Conservation (phyloP, 2,797 vertebrate species). For the Labeo calbasu region DNA sequence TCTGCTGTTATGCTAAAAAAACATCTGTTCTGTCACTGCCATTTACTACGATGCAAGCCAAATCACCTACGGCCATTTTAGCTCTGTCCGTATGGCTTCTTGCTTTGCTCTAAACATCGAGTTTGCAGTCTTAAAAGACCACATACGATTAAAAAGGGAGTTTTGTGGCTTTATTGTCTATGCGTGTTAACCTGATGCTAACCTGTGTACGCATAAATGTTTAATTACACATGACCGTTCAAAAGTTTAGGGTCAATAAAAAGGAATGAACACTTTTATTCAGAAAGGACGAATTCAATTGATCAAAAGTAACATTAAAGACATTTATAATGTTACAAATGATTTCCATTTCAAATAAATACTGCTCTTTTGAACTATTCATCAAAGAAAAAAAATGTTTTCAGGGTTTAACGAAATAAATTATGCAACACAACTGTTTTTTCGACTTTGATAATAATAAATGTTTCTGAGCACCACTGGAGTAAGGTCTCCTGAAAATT, state of each 20-base stretch:
- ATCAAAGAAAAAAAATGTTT: not conserved
- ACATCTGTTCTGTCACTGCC: slow-evolving; percentile 56
- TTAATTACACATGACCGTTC: not conserved
- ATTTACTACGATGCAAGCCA: slow-evolving; percentile 49
- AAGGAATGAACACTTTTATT: too few relatives aligned
- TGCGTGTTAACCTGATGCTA: not conserved
- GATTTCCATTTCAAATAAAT: not conserved
- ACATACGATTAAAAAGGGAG: not conserved
- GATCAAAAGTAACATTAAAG: not conserved
- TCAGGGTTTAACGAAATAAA: too few relatives aligned
- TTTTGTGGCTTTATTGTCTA: not conserved
- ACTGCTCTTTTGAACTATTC: not conserved
- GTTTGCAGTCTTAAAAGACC: not conserved
- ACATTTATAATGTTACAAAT: not conserved
- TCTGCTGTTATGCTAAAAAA: slow-evolving; percentile 27
- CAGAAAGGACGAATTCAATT: not conserved
- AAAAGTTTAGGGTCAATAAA: not conserved
- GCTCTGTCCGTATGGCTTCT: slow-evolving; percentile 45
- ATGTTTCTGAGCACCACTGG: not conserved
- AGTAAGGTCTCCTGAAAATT: not conserved
- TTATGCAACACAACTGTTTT: not conserved
- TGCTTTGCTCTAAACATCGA: slow-evolving; percentile 42
- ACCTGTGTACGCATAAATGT: not conserved
- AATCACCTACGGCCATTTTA: slow-evolving; percentile 42
- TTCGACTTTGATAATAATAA: not conserved